These are phyloP conservation scores for Merodon equestris DNA, from an alignment of 2,888 invertebrate species.

Conservation along the genomic window DNA sequence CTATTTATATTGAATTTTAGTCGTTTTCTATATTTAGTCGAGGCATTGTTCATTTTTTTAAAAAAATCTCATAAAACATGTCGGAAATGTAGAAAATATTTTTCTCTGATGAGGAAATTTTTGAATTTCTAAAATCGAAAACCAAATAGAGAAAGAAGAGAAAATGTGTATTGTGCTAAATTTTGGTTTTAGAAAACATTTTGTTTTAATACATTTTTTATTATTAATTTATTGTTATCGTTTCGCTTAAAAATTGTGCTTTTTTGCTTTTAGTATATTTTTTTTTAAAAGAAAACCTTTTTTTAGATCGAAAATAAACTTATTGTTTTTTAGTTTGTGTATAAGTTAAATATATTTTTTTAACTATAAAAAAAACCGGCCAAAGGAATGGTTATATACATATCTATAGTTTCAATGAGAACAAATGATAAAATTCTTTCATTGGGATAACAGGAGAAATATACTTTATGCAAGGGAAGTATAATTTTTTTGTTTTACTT, in stretches of 20 bases:
- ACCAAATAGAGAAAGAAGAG: conserved; percentile 1
- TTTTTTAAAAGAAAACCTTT: conserved; percentile 25
- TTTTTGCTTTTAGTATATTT: conserved; percentile 23
- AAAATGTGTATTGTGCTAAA: conserved; percentile 45
- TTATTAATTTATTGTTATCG: conserved; percentile 46
- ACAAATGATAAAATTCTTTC: conserved; percentile 36
- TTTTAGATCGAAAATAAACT: conserved; percentile 21
- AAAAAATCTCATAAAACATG: background rate
- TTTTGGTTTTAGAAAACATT: conserved; percentile 25
- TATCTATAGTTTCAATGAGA: conserved; percentile 40
- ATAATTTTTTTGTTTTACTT: conserved; percentile 17
- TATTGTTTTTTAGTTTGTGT: conserved; percentile 48
- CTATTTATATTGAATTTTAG: conserved; percentile 42
- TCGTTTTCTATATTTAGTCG: conserved; percentile 44
- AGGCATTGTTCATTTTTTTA: conserved; percentile 40
- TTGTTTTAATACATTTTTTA: conserved; percentile 4
- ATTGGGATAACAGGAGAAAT: conserved; percentile 38
- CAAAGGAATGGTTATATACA: conserved; percentile 26
- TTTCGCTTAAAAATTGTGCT: conserved; percentile 62
- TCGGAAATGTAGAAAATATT: background rate
- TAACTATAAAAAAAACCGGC: conserved; percentile 35
- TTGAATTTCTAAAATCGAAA: no score
- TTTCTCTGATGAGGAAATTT: no score
- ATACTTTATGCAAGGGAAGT: conserved; percentile 38
- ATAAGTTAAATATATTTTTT: conserved; percentile 41